These are phyloP conservation scores for Panzeria rudis DNA, from an alignment of 2,888 invertebrate species.

Conservation along the genomic window DNA sequence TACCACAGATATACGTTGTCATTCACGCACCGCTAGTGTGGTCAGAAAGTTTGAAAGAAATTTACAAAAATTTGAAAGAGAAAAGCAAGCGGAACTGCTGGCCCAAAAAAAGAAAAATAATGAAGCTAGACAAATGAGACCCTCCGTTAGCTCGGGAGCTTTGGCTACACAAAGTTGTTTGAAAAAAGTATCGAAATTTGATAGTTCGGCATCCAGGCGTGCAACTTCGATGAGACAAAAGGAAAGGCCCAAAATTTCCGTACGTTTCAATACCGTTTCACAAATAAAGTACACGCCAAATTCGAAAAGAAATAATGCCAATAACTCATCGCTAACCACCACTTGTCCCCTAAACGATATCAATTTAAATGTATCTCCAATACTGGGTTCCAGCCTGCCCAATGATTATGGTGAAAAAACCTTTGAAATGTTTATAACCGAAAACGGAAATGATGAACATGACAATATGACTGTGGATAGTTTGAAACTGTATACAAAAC, in stretches of 20 bases:
- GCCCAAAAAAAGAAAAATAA: conserved; percentile 68
- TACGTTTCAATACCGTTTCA: conserved; percentile 82
- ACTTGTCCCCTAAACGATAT: conserved; percentile 76
- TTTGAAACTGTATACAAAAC: conserved; percentile 85
- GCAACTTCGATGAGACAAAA: conserved; percentile 87
- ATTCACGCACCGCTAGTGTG: conserved; percentile 81
- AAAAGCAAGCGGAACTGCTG: conserved; percentile 83
- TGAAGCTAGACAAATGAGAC: conserved; percentile 79
- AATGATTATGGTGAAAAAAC: conserved; percentile 85
- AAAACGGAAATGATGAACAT: conserved; percentile 86
- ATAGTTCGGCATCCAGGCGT: conserved; percentile 86
- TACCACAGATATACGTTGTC: conserved; percentile 75
- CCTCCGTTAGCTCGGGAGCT: conserved; percentile 81
- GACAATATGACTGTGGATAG: conserved; percentile 86
- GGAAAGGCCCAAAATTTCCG: conserved; percentile 84
- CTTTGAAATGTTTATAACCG: conserved; percentile 86
- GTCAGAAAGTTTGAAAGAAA: conserved; percentile 85
- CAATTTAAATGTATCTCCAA: conserved; percentile 74
- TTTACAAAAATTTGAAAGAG: conserved; percentile 86
- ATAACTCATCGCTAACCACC: conserved; percentile 55
- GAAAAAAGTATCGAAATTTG: conserved; percentile 82
- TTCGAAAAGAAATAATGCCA: conserved; percentile 76
- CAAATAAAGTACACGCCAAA: conserved; percentile 82
- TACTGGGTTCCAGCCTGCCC: conserved; percentile 77
- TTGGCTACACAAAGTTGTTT: conserved; percentile 81